These are phyloP conservation scores for Tursiops truncatus DNA, from an alignment of 2,113 vertebrate species.

Conservation along the genomic window DNA sequence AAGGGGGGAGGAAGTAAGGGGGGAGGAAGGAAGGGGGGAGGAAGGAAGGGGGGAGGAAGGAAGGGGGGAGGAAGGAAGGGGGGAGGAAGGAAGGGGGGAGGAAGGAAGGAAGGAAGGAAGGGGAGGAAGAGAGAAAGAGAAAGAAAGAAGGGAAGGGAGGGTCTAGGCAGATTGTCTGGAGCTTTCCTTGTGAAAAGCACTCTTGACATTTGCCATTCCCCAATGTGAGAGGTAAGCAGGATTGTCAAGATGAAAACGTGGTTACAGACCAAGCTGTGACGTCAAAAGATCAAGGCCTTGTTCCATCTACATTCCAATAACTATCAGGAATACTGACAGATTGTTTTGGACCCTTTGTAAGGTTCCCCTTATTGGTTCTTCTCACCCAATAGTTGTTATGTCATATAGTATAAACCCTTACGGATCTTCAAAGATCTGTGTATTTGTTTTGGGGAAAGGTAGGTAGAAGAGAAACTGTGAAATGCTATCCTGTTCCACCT, in stretches of 20 bases:
- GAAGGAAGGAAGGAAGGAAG: neutral
- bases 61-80: accelerated
- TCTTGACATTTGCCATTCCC: neutral
- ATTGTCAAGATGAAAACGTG: neutral
- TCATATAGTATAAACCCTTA: neutral
- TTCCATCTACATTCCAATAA: neutral
- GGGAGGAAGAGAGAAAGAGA: too few relatives aligned
- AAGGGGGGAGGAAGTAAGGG: neutral
- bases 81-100: neutral
- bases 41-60: accelerated
- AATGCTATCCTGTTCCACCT: neutral
- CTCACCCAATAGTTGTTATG: neutral
- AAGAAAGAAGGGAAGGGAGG: neutral
- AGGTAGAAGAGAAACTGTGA: neutral
- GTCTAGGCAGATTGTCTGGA: neutral
- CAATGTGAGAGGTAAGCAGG: neutral
- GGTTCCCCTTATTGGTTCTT: neutral
- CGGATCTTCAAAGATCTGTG: neutral
- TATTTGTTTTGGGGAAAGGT: slow-evolving; percentile 5
- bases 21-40: accelerated
- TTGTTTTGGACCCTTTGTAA: neutral
- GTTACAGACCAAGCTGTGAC: neutral
- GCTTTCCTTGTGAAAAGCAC: neutral
- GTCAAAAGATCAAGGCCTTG: neutral
- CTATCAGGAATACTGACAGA: neutral